Conservation (phyloP, 2,888 invertebrate genomes). For the Neuroscelio doddi region DNA sequence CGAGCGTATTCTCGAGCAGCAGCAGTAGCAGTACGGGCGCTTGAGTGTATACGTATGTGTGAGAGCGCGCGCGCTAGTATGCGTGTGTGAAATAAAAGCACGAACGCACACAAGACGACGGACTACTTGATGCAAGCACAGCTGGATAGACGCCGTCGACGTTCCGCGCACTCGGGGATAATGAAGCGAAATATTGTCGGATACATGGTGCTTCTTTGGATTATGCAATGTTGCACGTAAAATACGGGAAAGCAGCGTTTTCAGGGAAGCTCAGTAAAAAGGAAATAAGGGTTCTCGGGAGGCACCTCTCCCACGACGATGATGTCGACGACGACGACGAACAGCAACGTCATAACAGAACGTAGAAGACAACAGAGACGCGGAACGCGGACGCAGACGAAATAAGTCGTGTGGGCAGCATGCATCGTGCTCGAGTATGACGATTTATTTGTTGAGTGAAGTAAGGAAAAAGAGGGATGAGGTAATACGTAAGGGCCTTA, state of each 20-base stretch:
- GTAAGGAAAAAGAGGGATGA: constrained; percentile 8
- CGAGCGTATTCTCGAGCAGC: too few relatives aligned
- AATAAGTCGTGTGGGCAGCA: constrained; percentile 7
- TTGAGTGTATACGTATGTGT: neutral
- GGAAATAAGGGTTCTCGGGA: neutral
- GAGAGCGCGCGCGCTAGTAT: neutral
- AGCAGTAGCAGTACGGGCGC: too few relatives aligned
- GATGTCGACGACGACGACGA: neutral
- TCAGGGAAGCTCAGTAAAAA: neutral
- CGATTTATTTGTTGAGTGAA: too few relatives aligned
- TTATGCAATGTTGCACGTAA: too few relatives aligned
- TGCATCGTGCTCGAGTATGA: too few relatives aligned
- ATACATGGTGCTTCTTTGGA: too few relatives aligned
- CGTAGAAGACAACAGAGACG: constrained; percentile 21
- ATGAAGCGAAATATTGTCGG: too few relatives aligned
- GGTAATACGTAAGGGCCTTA: constrained; percentile 10
- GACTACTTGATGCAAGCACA: constrained; percentile 3
- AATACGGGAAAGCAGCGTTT: neutral
- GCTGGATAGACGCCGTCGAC: constrained; percentile 6
- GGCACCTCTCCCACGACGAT: constrained; percentile 5
- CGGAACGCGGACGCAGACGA: constrained; percentile 64
- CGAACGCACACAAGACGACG: neutral
- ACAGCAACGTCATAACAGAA: constrained; percentile 65
- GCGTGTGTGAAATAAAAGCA: constrained; percentile 1
- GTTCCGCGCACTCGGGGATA: neutral